Evolutionary conservation across 2,113 vertebrate species (phyloP).

Genomic region (Oceanodroma tethys): DNA sequence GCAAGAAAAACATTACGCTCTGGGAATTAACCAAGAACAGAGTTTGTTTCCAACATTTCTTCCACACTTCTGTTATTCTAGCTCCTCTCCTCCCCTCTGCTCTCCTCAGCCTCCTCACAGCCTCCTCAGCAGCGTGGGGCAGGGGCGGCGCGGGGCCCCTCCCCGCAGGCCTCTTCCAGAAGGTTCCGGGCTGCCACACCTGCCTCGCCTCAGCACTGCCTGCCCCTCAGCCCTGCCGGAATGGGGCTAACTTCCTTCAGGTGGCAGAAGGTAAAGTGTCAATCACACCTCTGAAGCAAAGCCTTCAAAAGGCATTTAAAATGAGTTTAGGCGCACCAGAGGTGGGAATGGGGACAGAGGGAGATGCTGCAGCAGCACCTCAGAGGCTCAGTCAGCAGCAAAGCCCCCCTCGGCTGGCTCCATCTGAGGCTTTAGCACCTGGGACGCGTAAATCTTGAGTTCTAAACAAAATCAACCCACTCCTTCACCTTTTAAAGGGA

Average conservation of each 20-base stretch:
- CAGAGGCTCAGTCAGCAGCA: neutral
- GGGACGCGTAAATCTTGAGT: accelerated
- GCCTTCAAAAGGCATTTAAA: neutral
- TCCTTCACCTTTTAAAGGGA: neutral
- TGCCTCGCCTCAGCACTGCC: accelerated
- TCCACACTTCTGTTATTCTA: neutral
- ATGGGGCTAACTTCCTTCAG: accelerated
- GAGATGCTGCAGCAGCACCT: neutral
- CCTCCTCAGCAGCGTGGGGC: neutral
- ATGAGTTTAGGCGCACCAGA: no score
- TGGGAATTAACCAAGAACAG: neutral
- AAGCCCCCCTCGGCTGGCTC: neutral
- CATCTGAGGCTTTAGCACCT: accelerated
- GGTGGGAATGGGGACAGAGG: accelerated
- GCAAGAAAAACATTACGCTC: neutral
- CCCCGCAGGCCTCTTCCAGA: neutral
- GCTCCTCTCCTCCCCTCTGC: neutral
- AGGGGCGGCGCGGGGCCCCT: accelerated
- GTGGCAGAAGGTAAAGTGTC: accelerated
- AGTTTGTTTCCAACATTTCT: neutral
- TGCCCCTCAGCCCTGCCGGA: accelerated
- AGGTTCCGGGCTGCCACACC: accelerated
- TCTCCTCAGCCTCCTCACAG: neutral
- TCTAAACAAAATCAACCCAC: neutral
- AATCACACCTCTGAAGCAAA: accelerated